Base-by-base conservation (phyloP, 2,888 invertebrate species). In the Xylophagus ater region DNA sequence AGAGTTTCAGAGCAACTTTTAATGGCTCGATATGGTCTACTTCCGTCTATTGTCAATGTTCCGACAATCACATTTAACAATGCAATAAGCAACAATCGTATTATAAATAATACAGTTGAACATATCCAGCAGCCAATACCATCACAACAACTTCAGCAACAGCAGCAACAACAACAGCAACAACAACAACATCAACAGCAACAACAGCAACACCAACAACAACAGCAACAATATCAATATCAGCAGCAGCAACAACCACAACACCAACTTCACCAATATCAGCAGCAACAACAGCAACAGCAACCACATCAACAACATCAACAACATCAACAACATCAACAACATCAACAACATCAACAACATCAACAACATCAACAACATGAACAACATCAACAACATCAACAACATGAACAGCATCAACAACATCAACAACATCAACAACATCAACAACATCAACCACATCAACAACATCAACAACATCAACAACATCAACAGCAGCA, bases 1-100 rank as follows among this genome's bases (percentile, higher is more conserved):
- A 72, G 79, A 48, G 84, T 90, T 1, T 87, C 87, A n/a, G 87
- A 89, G 56, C 88, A 89, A 55, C 66, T 90, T 37, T 60, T 87
- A 33, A 76, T 89, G 60, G 83, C 87, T 1, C 73, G 83, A 53
- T 79, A 85, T 48, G 86, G 86, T 5, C 71, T 87, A 9, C 52
- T 74, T 23, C 71, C 66, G 34, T 53, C 62, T 5, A 49, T 60
- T 43, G 41, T 46, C 12, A 47, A 41, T 28, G 51, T 61, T 46
- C 41, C 47, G n/a, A n/a, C n/a, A 10, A 34, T 44, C 6, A 13
- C 40, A 4, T 42, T 42, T 28, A 29, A 4, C 4, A 37, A 33
- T 21, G 30, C 43, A 18, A 18, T 37, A 29, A 23, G 37, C 42
- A 30, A 13, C 39, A 35, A 13, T 21, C 28, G 41, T 7, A 34